Evolutionary conservation across 35 echinoderm and acorn worm species (phyloP), one percentile per base, ranked within the genome.

Genomic region (Heliocidaris tuberculata): DNA sequence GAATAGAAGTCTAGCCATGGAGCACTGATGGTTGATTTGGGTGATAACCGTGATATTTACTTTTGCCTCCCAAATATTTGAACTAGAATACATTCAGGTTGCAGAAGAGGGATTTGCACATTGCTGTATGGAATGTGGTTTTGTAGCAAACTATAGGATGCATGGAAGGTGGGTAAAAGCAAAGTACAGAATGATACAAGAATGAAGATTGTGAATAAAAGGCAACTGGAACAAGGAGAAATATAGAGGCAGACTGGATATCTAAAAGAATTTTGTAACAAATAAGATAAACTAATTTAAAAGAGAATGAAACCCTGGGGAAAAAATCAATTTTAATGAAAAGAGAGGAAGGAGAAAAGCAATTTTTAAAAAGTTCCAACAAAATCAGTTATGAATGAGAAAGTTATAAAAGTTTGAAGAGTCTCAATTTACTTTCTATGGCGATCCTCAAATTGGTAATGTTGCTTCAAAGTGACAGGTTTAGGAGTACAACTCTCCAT

Each of bases 1-100:
- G 24, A 17, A 78, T 19, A 78, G 27, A 5, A 78, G 65, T 27
- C 65, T 78, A 78, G 65, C 65, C 8, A 7, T n/a, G 1, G 32
- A 47, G 87, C 87, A 48, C 21, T 89, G 87, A 89, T 48, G 87
- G 87, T 89, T 89, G 87, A 89, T 89, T 78, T 89, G 87, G 87
- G 31, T 89, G 87, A 42, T 42, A 42, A 42, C 35, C 35, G 35
- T 42, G 35, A 89, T 89, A 89, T 89, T 89, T 89, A 89, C 87
- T 31, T 48, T 89, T 48, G 31, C 87, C 32, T 24, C 32, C 31
- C 87, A 32, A 89, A 89, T 89, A 89, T 89, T 89, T 89, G 87
- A 47, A 48, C 47, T n/a, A 47, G 87, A 48, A 32, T 89, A 89
- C 87, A 89, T 89, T 89, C 87, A 48, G 65, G 31, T 4, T 89